phyloP scores from a whole-genome alignment of 2,797 vertebrate species.

The Hydrocynus forskahlii region DNA sequence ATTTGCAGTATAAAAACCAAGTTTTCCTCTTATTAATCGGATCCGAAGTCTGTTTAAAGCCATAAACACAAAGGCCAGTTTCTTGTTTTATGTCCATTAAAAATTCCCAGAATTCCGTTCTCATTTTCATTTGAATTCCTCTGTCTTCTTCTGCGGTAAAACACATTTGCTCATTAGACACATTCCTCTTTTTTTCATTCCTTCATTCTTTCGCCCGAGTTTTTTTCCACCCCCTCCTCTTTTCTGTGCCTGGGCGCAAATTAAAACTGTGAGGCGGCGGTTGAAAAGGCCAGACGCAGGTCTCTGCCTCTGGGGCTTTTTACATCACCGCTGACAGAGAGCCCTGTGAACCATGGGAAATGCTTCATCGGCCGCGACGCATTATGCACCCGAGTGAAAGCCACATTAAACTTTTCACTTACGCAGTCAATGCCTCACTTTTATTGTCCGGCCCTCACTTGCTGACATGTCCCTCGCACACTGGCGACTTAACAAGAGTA shows the following conservation, averaged over 20 bases:
- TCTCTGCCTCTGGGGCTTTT: slow-evolving; percentile 76
- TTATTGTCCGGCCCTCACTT: slow-evolving; percentile 70
- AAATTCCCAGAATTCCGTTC: slow-evolving; percentile 36
- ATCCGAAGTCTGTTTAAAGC: background rate
- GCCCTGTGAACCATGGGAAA: slow-evolving; percentile 79
- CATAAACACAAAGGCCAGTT: background rate
- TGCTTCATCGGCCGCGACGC: slow-evolving; percentile 79
- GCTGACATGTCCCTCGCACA: slow-evolving; percentile 72
- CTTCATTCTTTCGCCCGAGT: slow-evolving; percentile 35
- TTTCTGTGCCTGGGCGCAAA: slow-evolving; percentile 68
- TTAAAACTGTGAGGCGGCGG: slow-evolving; percentile 74
- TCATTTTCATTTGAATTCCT: slow-evolving; percentile 46
- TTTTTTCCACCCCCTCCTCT: slow-evolving; percentile 41
- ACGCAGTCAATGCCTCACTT: slow-evolving; percentile 75
- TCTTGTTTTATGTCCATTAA: slow-evolving; percentile 31
- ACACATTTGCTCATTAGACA: slow-evolving; percentile 46
- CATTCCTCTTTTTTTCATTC: slow-evolving; percentile 51
- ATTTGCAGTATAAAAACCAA: background rate
- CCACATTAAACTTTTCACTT: slow-evolving; percentile 81
- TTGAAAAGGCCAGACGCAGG: slow-evolving; percentile 77
- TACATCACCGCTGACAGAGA: slow-evolving; percentile 79
- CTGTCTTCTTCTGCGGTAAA: slow-evolving; percentile 34
- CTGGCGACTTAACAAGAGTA: slow-evolving; percentile 70
- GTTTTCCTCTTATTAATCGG: background rate
- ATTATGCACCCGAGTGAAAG: slow-evolving; percentile 76